Evolutionary conservation across 2,797 vertebrate species (phyloP).

Genomic region (Tokudaia muenninki): DNA sequence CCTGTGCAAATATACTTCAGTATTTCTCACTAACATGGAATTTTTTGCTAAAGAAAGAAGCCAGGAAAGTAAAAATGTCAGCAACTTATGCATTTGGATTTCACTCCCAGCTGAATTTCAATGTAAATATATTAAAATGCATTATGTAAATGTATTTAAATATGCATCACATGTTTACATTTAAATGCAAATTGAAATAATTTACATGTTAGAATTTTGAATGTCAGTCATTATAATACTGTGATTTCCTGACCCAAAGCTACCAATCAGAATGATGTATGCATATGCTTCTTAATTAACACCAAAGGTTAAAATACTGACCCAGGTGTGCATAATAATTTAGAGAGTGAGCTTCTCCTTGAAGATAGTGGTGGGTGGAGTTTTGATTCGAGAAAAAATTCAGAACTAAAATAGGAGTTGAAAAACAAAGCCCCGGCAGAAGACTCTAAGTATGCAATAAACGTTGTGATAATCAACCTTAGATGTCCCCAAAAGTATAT

Average conservation of each 20-base stretch:
- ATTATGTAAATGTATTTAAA: conserved; percentile 80
- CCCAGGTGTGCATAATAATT: not conserved
- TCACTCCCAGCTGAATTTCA: conserved; percentile 66
- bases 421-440: not conserved
- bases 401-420: not conserved
- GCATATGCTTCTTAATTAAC: conserved; percentile 61
- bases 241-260: conserved; percentile 66
- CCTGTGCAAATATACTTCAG: conserved; percentile 48
- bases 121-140: conserved; percentile 68
- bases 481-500: not conserved
- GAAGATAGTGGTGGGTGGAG: not conserved
- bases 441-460: not conserved
- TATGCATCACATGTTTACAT: conserved; percentile 47
- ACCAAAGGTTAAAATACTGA: conserved; percentile 54
- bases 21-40: not conserved
- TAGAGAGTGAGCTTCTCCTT: not conserved
- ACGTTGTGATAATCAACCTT: not conserved
- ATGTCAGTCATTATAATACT: conserved; percentile 71
- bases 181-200: conserved; percentile 68
- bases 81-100: conserved; percentile 56
- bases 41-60: conserved; percentile 45
- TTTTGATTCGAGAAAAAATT: not conserved
- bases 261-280: conserved; percentile 43
- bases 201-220: conserved; percentile 69
- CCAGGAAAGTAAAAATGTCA: conserved; percentile 54